These are phyloP conservation scores for Hyperopisus bebe DNA, from an alignment of 2,113 vertebrate species.

Conservation along the genomic window DNA sequence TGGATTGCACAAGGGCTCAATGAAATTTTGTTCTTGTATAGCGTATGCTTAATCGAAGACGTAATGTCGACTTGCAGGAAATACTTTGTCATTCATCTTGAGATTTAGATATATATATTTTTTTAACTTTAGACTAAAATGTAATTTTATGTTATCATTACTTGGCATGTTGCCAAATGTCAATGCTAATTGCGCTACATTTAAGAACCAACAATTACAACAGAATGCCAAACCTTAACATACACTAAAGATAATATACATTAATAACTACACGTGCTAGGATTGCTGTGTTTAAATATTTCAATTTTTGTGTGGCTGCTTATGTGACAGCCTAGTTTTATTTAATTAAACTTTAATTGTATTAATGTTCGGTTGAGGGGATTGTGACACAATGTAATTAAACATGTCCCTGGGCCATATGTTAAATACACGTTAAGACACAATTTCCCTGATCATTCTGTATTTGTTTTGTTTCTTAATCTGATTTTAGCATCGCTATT, in stretches of 20 bases:
- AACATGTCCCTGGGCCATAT: not conserved
- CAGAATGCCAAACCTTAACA: not conserved
- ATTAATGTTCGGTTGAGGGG: not conserved
- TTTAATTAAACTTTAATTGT: not conserved
- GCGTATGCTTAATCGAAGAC: not conserved
- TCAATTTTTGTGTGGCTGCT: not conserved
- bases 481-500: not conserved
- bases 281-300: not conserved
- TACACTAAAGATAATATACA: not conserved
- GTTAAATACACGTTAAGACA: conserved; percentile 1
- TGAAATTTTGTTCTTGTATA: not conserved
- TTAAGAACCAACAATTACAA: not conserved
- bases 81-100: not conserved
- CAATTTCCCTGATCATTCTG: not conserved
- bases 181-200: not conserved
- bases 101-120: not conserved
- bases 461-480: conserved; percentile 7
- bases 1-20: not conserved
- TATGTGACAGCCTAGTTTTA: not conserved
- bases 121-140: not conserved
- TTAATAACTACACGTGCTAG: not conserved
- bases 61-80: not conserved
- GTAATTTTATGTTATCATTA: not conserved
- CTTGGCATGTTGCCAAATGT: not conserved
- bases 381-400: not conserved